phyloP scores from a whole-genome alignment of 2,113 vertebrate species.

The Ancistrus triradiatus region DNA sequence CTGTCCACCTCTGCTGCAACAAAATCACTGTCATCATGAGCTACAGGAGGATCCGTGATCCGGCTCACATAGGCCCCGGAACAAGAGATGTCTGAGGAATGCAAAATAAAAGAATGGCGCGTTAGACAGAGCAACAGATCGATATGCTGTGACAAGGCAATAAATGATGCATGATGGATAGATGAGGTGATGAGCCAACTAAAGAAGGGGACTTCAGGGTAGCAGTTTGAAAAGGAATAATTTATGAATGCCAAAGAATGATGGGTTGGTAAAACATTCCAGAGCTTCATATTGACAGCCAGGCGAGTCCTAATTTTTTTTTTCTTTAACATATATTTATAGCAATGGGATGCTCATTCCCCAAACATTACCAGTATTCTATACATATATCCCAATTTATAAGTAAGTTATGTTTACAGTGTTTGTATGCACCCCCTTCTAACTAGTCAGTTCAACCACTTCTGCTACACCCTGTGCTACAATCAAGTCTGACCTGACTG shows the following conservation, averaged over 20 bases:
- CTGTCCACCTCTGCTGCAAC: background rate
- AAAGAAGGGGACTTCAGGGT: background rate
- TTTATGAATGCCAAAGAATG: background rate
- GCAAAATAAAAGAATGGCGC: background rate
- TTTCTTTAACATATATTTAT: background rate
- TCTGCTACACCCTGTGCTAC: no score
- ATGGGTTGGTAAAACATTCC: background rate
- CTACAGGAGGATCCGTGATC: background rate
- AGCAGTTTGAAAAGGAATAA: background rate
- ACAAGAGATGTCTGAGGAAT: background rate
- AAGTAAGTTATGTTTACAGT: no score
- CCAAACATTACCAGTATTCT: no score
- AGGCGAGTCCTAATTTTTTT: background rate
- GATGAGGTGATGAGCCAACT: conserved; percentile 3
- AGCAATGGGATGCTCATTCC: no score
- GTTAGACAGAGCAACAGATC: conserved; percentile 9
- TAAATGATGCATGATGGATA: conserved; percentile 20
- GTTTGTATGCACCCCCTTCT: no score
- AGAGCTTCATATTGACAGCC: background rate
- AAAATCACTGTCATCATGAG: conserved; percentile 5
- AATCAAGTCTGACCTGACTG: no score
- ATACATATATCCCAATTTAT: no score
- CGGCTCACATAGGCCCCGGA: background rate
- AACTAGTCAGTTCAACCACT: no score
- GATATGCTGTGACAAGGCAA: conserved; percentile 20